phyloP scores from a whole-genome alignment of 2,888 invertebrate genomes.

The Carcina quercana region DNA sequence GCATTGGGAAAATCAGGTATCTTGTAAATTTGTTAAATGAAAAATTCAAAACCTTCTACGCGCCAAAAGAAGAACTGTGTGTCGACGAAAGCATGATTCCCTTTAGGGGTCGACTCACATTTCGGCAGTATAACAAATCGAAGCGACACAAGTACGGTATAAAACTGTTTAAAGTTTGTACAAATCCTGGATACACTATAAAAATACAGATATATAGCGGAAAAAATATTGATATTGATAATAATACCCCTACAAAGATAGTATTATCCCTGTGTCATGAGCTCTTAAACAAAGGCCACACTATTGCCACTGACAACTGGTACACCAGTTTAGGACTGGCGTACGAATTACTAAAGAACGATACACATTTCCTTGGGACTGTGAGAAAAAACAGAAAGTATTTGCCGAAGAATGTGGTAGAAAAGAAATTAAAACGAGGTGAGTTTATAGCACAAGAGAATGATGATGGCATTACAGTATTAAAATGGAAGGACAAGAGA shows the following conservation, averaged over 20 bases:
- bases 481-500: slow-evolving; percentile 18
- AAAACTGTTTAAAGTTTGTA: slow-evolving; percentile 24
- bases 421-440: neutral
- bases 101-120: slow-evolving; percentile 24
- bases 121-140: slow-evolving; percentile 23
- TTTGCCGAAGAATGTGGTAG: neutral
- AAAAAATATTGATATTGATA: slow-evolving; percentile 21
- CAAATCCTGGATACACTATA: slow-evolving; percentile 19
- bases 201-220: slow-evolving; percentile 21
- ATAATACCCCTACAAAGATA: slow-evolving; percentile 23
- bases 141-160: slow-evolving; percentile 22
- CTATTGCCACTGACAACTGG: slow-evolving; percentile 19
- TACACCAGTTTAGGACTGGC: slow-evolving; percentile 21
- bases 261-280: slow-evolving; percentile 24
- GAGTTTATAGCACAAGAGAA: neutral
- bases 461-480: slow-evolving; percentile 10
- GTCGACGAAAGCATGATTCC: slow-evolving; percentile 28
- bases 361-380: slow-evolving; percentile 17
- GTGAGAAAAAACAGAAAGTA: slow-evolving; percentile 3
- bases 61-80: slow-evolving; percentile 20
- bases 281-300: slow-evolving; percentile 19
- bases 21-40: slow-evolving; percentile 24
- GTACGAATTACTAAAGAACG: slow-evolving; percentile 11
- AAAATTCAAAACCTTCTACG: slow-evolving; percentile 16
- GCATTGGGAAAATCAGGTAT: slow-evolving; percentile 17